Base-by-base conservation (phyloP, 2,888 invertebrate genomes). In the Lacanobia wlatinum region DNA sequence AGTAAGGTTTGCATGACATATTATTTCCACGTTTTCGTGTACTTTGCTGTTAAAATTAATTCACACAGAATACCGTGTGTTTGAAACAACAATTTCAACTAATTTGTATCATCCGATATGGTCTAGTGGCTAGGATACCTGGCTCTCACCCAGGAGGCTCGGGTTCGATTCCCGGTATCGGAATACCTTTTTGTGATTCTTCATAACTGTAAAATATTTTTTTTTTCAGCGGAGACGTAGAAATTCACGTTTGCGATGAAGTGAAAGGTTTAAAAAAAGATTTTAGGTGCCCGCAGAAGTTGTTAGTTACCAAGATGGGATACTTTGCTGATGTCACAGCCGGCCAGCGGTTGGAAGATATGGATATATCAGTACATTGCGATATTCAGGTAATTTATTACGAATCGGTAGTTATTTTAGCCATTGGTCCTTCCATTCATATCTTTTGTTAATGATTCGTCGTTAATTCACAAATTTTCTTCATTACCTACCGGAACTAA, bases 321-420 rank as follows among this genome's bases (percentile, higher is more conserved):
- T 99, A 99, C 90, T 99, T 99, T 93, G 98, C 98, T 14, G 98
- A 98, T 89, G 98, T 98, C 6, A 98, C 98, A 0, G 97, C 97
- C 21, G 98, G 97, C 0, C 98, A 98, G 90, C 97, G 97, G 72
- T 93, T 98, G 10, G 98, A 98, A 89, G 99, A 99, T 88, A 98
- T 99, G 97, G 99, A 99, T 89, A 99, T 99, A 84, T 99, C 99
- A 0, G 99, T 99, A 0, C 99, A 99, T 91, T 99, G 99, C 91
- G 99, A 99, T 94, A 98, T 99, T 72, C 98, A 98, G 90, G 99
- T 99, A 76, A 56, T 14, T 18, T 38, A 46, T 9, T 34, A 53
- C 14, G 16, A 53, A 62, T 43, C 43, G 21, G 9, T 46, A 46
- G 55, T 48, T 0, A n/a, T 14, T 58, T 34, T 21, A 50, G 3